Evolutionary conservation across 2,113 vertebrate species (phyloP), one percentile per base, ranked within the genome.

Genomic region (Indri indri): DNA sequence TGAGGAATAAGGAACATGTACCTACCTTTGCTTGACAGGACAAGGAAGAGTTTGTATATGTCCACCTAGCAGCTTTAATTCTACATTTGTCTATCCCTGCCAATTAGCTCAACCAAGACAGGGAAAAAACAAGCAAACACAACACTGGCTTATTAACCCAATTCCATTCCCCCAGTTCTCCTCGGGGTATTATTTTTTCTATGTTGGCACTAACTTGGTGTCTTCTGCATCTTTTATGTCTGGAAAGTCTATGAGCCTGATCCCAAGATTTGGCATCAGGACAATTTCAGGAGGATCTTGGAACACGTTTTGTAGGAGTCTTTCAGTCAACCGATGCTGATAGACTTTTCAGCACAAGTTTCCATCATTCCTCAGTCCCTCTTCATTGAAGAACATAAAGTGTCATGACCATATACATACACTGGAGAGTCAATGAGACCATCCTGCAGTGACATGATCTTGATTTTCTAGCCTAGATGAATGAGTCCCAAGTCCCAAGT

Each of bases 401-500:
- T 34, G 8, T 13, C 25, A 40, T 6, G 0, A 45, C 5, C 2
- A 47, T 34, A 45, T 11, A 11, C 6, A 11, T 25, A 17, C 37
- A 14, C 18, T 11, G 8, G 34, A 12, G 37, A 57, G 22, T 8
- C 68, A 32, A 1, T 27, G 30, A 77, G 5, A 30, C 5, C 3
- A 0, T 17, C 18, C 8, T 37, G 2, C 2, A 3, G 4, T n/a
- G 22, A 11, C 0, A 32, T 0, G 50, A 50, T 30, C 20, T 30
- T 86, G 34, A 4, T 5, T 16, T 12, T 25, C 63, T 16, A 47
- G 42, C 20, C 47, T 23, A 20, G 17, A 40, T 27, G 18, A 85
- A 52, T 52, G 50, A 16, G 16, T 30, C 6, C 0, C 81, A 47
- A 17, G 27, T 27, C 27, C 20, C 17, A 18, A 57, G 47, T 3